A percentile compares a stretch with the other conserved stretches of the same genome.
phyloP scores from a whole-genome alignment of 2,888 invertebrate genomes.

The Agrochola lota region DNA sequence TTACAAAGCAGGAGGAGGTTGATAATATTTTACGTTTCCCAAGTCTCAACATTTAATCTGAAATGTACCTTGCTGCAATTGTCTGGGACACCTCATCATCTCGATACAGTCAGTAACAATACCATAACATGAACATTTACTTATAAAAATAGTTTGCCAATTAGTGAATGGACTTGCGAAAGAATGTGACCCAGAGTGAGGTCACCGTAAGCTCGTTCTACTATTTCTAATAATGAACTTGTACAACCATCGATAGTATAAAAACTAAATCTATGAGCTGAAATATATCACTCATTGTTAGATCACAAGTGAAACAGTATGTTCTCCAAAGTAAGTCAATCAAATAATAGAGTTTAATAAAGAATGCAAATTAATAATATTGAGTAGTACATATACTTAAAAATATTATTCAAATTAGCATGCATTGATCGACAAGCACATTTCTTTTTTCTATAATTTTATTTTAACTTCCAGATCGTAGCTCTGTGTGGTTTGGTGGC shows the following conservation, averaged over 20 bases:
- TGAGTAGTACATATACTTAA: neutral
- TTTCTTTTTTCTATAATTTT: neutral
- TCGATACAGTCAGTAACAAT: neutral
- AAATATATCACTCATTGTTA: slow-evolving; percentile 54
- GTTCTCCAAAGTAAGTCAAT: slow-evolving; percentile 58
- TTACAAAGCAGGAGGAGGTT: neutral
- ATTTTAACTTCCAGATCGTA: slow-evolving; percentile 63
- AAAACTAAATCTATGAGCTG: slow-evolving; percentile 34
- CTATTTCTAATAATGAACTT: slow-evolving; percentile 44
- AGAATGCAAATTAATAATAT: neutral
- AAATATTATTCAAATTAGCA: neutral
- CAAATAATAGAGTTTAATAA: neutral
- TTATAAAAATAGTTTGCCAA: slow-evolving; percentile 11
- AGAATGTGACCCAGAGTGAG: slow-evolving; percentile 53
- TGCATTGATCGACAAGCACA: neutral
- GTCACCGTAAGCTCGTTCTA: slow-evolving; percentile 52
- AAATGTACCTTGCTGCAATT: neutral
- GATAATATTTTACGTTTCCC: neutral
- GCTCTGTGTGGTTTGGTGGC: slow-evolving; percentile 72
- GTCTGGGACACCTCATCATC: neutral
- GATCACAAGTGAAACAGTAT: slow-evolving; percentile 55
- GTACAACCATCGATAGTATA: slow-evolving; percentile 44
- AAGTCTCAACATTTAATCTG: neutral
- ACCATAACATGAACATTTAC: neutral
- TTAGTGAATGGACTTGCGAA: slow-evolving; percentile 45